phyloP scores from a whole-genome alignment of 2,797 vertebrate genomes.

The Adelosebastes latens region DNA sequence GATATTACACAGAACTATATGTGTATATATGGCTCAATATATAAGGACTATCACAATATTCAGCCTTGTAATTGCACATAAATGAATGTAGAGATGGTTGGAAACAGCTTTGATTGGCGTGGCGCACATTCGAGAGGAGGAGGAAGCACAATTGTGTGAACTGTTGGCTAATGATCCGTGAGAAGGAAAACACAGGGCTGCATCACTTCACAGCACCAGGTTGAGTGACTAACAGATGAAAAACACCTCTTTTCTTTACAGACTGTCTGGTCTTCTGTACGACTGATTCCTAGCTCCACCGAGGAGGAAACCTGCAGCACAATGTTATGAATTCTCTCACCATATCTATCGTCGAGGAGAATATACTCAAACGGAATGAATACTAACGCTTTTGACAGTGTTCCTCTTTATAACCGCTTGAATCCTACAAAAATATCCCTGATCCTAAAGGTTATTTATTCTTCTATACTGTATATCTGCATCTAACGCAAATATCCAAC shows the following conservation, averaged over 20 bases:
- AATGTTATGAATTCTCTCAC: constrained; percentile 49
- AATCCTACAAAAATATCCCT: constrained; percentile 53
- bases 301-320: constrained; percentile 62
- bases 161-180: constrained; percentile 19
- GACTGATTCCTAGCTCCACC: constrained; percentile 30
- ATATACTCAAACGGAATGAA: constrained; percentile 62
- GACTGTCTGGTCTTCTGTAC: constrained; percentile 24
- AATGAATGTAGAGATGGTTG: constrained; percentile 71
- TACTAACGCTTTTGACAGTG: constrained; percentile 63
- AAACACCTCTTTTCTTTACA: constrained; percentile 59
- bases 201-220: constrained; percentile 56
- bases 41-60: constrained; percentile 74
- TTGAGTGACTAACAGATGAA: constrained; percentile 42
- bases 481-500: constrained; percentile 60
- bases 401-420: constrained; percentile 63
- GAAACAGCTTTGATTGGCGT: constrained; percentile 49
- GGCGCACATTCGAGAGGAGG: constrained; percentile 10
- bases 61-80: constrained; percentile 76
- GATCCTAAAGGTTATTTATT: constrained; percentile 66
- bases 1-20: constrained; percentile 67
- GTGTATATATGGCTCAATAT: constrained; percentile 72
- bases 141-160: constrained; percentile 59
- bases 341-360: constrained; percentile 41
- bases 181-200: constrained; percentile 55
- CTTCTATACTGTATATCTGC: constrained; percentile 67